Percentiles rank a stretch among this genome's conserved stretches.
Conservation (phyloP, 2,113 vertebrate genomes). For the Solea senegalensis region DNA sequence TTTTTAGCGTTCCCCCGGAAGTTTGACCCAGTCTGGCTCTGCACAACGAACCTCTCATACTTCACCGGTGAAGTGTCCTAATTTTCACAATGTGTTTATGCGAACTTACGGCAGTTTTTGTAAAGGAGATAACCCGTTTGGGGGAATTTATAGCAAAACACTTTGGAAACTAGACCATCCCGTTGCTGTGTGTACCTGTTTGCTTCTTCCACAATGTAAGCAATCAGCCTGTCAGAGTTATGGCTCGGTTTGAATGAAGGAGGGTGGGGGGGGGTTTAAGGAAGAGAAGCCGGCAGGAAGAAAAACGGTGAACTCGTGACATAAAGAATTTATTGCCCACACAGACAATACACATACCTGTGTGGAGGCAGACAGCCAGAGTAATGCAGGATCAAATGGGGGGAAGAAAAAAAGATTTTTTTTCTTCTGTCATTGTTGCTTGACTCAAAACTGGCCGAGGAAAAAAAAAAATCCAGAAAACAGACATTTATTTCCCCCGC, state of each 20-base stretch:
- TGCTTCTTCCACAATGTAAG: not conserved
- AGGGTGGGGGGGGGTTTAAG: not conserved
- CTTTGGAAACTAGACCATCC: not conserved
- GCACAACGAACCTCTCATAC: not conserved
- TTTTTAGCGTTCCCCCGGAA: not conserved
- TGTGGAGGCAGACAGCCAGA: conserved; percentile 30
- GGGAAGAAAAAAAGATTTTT: not conserved
- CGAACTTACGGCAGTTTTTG: not conserved
- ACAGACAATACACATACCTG: conserved; percentile 13
- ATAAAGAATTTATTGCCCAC: conserved; percentile 13
- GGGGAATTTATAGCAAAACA: not conserved
- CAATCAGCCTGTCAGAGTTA: not conserved
- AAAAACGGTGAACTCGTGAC: conserved; percentile 9
- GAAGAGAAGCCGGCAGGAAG: conserved; percentile 3
- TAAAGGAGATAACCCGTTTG: conserved; percentile 5
- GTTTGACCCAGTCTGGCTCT: conserved; percentile 1
- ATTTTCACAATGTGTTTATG: not conserved
- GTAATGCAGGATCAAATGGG: conserved; percentile 24
- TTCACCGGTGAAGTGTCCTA: conserved; percentile 6
- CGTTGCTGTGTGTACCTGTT: not conserved
- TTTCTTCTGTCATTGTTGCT: conserved; percentile 15
- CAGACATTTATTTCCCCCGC: too few relatives aligned
- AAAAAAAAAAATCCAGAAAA: not conserved
- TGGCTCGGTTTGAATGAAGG: conserved; percentile 1
- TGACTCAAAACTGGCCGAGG: not conserved